phyloP scores from a whole-genome alignment of 2,797 vertebrate genomes.

The Artibeus lituratus region DNA sequence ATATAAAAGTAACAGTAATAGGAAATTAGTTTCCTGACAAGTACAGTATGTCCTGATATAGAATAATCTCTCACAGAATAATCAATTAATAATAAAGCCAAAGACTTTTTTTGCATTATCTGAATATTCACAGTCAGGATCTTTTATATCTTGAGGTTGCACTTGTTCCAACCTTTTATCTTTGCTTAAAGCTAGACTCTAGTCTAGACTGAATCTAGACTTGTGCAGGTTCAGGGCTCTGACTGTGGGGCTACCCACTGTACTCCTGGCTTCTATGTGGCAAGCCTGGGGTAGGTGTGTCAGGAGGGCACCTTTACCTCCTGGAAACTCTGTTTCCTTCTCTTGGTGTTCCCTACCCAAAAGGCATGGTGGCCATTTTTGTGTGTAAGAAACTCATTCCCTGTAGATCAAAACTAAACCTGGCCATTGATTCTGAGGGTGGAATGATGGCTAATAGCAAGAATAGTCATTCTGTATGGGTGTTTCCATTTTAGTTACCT shows the following conservation, averaged over 20 bases:
- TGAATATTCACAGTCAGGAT: neutral
- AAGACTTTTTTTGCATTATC: neutral
- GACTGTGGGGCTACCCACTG: fast-evolving
- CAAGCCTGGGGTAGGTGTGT: neutral
- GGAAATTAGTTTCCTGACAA: neutral
- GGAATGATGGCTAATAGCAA: neutral
- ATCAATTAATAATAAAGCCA: neutral
- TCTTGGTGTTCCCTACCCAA: neutral
- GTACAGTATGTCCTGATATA: neutral
- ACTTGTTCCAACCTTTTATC: neutral
- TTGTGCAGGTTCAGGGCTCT: neutral
- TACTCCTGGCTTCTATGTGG: neutral
- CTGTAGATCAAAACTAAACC: neutral
- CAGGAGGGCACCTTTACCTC: neutral
- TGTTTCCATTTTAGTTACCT: neutral
- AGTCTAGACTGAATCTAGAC: no score
- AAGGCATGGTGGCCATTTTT: neutral
- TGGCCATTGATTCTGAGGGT: neutral
- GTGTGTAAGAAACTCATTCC: neutral
- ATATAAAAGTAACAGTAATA: neutral
- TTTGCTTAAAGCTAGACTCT: neutral
- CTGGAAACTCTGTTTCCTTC: neutral
- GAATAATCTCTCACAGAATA: neutral
- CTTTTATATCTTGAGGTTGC: neutral
- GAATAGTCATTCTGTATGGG: neutral